Evolutionary conservation across 2,797 vertebrate species (phyloP), one percentile per base, ranked within the genome.

Genomic region (Carcharodon carcharias): DNA sequence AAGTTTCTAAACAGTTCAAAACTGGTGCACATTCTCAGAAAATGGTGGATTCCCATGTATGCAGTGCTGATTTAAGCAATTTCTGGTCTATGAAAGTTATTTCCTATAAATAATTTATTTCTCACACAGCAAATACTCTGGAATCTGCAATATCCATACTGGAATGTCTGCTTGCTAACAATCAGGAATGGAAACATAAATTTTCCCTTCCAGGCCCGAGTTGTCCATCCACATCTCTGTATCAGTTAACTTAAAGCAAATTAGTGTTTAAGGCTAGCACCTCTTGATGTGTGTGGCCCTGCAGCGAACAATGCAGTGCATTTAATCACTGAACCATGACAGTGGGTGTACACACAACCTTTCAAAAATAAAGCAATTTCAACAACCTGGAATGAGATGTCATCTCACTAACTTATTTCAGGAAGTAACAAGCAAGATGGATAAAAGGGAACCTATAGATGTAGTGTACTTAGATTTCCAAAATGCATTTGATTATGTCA

Each of bases 241-340:
- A 45, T 93, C 91, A 67, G 63, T 93, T 93, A 93, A 93, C 23
- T 93, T n/a, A 12, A 67, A 45, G 67, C n/a, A 65, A 93, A 93
- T 65, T 45, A 40, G 93, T 23, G n/a, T 67, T 65, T 93, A 93
- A 67, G 61, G 58, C n/a, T 26, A 23, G 23, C n/a, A 67, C n/a
- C 91, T 67, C 91, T 93, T 67, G 61, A 40, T 67, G 3, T 31
- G 63, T 93, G 31, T 26, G 7, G 9, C 6, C n/a, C 91, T 67
- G 63, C 23, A 4, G 9, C 14, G 12, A 31, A 67, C 18, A 67
- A 65, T n/a, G 40, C 61, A 67, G 21, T 67, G 9, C 61, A 67
- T 67, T 91, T 58, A 35, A 91, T 91, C 58, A n/a, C 56, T 93
- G 35, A 61, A 4, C 28, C 91, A 93, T 65, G 11, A 63, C 40